These are phyloP conservation scores for Oncorhynchus keta DNA, from an alignment of 2,113 vertebrate species.

Conservation along the genomic window DNA sequence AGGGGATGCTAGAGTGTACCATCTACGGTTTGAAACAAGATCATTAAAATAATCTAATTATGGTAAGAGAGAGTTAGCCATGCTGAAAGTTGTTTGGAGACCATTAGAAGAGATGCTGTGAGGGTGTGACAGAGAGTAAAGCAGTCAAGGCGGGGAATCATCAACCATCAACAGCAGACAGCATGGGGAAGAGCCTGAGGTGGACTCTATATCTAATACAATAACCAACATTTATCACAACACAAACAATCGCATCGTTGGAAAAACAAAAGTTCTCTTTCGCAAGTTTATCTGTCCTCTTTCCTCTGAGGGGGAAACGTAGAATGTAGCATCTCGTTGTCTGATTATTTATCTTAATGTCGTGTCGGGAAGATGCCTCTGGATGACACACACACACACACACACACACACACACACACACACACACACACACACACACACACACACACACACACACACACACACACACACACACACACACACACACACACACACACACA, in stretches of 20 bases:
- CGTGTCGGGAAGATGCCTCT: constrained; percentile 24
- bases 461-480: constrained; percentile 28
- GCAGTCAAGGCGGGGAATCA: constrained; percentile 42
- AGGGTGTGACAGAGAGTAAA: not conserved
- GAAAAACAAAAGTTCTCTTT: constrained; percentile 17
- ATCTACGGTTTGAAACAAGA: constrained; percentile 69
- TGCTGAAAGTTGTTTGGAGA: constrained; percentile 72
- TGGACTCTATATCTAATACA: constrained; percentile 54
- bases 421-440: constrained; percentile 35
- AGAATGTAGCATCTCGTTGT: constrained; percentile 20
- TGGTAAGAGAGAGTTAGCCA: constrained; percentile 72
- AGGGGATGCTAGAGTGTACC: constrained; percentile 54
- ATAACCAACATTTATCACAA: not conserved
- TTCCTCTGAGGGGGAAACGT: not conserved
- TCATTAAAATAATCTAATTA: constrained; percentile 85
- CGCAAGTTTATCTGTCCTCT: not conserved
- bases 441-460: constrained; percentile 32
- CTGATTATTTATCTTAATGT: constrained; percentile 41
- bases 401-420: constrained; percentile 36
- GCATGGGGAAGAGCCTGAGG: constrained; percentile 48
- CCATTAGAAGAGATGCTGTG: constrained; percentile 57
- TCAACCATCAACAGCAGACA: constrained; percentile 51
- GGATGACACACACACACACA: constrained; percentile 23
- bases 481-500: constrained; percentile 36
- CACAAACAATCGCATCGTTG: too few species aligned